Conservation (phyloP, 2,888 invertebrate species). For the Cheilosia soror region DNA sequence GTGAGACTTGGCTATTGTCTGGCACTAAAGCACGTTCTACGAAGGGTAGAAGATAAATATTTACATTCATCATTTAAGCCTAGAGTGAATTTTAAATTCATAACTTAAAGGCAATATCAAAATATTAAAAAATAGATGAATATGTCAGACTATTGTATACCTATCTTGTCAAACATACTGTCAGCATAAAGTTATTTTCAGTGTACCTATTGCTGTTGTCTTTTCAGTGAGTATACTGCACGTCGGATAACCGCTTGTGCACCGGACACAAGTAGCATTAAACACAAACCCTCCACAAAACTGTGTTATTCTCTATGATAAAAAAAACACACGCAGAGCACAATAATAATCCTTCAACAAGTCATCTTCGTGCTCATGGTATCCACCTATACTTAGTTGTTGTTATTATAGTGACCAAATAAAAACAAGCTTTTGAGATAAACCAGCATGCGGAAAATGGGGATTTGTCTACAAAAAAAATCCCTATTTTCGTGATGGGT, state of each 20-base stretch:
- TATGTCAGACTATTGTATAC: too few species aligned
- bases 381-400: not conserved
- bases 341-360: slow-evolving; percentile 52
- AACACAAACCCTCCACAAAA: slow-evolving; percentile 37
- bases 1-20: too few species aligned
- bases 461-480: slow-evolving; percentile 48
- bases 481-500: slow-evolving; percentile 18
- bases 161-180: slow-evolving; percentile 37
- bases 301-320: slow-evolving; percentile 15
- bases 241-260: slow-evolving; percentile 43
- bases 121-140: too few species aligned
- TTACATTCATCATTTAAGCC: too few species aligned
- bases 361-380: slow-evolving; percentile 30
- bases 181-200: not conserved
- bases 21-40: too few species aligned
- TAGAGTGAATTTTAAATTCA: too few species aligned
- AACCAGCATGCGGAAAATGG: slow-evolving; percentile 54
- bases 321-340: slow-evolving; percentile 14
- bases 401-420: slow-evolving; percentile 17
- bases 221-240: slow-evolving; percentile 27
- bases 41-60: too few species aligned
- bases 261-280: slow-evolving; percentile 41
- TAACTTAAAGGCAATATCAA: too few species aligned
- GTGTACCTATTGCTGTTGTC: slow-evolving; percentile 8
- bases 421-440: slow-evolving; percentile 65